These are phyloP conservation scores for Noturus placidus DNA, from an alignment of 2,113 vertebrate species.

Conservation along the genomic window DNA sequence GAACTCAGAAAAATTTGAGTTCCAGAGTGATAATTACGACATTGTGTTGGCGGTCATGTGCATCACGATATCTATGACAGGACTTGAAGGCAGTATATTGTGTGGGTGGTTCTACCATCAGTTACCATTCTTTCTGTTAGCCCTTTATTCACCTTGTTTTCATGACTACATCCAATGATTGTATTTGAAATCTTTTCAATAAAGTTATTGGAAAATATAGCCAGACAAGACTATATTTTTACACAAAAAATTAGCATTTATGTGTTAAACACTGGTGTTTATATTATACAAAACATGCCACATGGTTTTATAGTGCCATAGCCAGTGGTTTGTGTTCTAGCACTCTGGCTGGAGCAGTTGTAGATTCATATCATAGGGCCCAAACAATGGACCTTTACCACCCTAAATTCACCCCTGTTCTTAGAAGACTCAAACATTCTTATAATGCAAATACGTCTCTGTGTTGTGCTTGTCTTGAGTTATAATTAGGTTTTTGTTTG, in stretches of 20 bases:
- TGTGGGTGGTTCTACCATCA: not conserved
- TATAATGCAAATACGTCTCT: not conserved
- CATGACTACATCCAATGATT: not conserved
- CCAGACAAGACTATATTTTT: not conserved
- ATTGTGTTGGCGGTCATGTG: not conserved
- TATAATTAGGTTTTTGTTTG: slow-evolving; percentile 28
- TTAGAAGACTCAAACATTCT: not conserved
- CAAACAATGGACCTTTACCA: too few species aligned
- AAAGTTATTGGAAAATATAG: not conserved
- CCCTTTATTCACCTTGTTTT: not conserved
- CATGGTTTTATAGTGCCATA: too few species aligned
- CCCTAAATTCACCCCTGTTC: not conserved
- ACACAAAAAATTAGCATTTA: too few species aligned
- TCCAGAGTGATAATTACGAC: not conserved
- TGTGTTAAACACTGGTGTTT: not conserved
- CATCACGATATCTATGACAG: not conserved
- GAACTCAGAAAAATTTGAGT: not conserved
- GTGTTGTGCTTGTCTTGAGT: not conserved
- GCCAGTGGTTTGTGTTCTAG: too few species aligned
- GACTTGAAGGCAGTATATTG: not conserved
- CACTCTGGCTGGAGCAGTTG: too few species aligned
- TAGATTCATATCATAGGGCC: too few species aligned
- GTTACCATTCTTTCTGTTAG: not conserved
- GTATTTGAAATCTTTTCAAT: not conserved
- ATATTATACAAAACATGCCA: not conserved